Conservation (phyloP, 2,113 vertebrate species). For the Galbula dea region DNA sequence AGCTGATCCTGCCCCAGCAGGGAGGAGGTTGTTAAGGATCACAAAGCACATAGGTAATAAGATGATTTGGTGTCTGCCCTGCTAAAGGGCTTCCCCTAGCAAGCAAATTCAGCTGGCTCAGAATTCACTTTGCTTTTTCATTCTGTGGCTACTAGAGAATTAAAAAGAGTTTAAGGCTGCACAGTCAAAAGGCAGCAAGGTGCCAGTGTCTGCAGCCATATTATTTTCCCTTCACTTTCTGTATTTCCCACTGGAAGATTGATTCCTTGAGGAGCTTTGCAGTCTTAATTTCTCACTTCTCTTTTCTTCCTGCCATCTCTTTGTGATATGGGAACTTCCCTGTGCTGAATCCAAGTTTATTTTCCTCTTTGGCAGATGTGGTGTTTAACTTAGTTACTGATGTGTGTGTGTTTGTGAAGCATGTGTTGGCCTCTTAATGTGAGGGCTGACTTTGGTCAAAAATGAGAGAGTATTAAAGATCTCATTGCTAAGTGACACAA, state of each 20-base stretch:
- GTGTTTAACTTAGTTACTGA: background rate
- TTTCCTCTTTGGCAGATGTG: background rate
- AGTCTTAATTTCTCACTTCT: background rate
- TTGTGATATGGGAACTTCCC: too few species aligned
- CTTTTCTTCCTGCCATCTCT: background rate
- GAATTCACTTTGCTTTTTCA: background rate
- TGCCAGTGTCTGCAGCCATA: background rate
- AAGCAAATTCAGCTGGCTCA: background rate
- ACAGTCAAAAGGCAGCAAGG: background rate
- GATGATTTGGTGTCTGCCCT: background rate
- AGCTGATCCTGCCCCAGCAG: background rate
- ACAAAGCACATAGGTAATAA: slow-evolving; percentile 73
- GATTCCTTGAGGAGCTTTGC: background rate
- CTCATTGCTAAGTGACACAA: accelerated
- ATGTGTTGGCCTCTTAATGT: accelerated
- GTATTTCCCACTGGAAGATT: background rate
- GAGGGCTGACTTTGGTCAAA: background rate
- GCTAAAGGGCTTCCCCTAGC: background rate
- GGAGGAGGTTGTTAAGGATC: slow-evolving; percentile 63
- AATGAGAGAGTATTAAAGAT: background rate
- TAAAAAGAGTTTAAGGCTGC: background rate
- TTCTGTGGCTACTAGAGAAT: accelerated
- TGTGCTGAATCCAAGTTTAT: background rate
- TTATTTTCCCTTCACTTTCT: background rate
- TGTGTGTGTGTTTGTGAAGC: background rate